Conservation (phyloP, 2,888 invertebrate genomes). For the Patella pellucida region DNA sequence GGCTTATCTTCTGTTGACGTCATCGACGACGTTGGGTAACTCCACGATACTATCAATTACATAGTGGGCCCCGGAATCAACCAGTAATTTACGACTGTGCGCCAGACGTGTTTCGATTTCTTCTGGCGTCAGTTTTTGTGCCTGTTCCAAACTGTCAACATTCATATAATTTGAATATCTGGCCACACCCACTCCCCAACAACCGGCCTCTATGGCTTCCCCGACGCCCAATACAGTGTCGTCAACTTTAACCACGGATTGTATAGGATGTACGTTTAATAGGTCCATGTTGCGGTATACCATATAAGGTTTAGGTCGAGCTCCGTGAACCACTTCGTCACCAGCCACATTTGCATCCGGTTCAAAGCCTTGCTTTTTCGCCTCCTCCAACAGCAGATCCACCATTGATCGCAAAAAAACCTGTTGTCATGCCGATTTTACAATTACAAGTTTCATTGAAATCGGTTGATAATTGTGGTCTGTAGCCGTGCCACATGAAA, state of each 20-base stretch:
- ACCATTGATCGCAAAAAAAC: constrained; percentile 67
- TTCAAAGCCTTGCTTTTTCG: constrained; percentile 65
- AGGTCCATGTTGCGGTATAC: constrained; percentile 70
- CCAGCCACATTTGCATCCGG: constrained; percentile 69
- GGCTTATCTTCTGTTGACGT: constrained; percentile 66
- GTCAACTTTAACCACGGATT: constrained; percentile 69
- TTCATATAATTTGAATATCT: constrained; percentile 71
- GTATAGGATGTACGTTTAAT: constrained; percentile 66
- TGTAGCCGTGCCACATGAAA: no score
- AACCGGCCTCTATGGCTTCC: constrained; percentile 70
- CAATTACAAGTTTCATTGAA: no score
- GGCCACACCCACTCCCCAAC: constrained; percentile 71
- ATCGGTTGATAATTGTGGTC: no score
- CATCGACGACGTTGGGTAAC: constrained; percentile 66
- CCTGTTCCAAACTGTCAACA: constrained; percentile 63
- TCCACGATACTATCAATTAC: constrained; percentile 69
- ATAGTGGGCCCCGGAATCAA: constrained; percentile 69
- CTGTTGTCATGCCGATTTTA: constrained; percentile 66
- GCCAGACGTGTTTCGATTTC: constrained; percentile 56
- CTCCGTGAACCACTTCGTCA: constrained; percentile 68
- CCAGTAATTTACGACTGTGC: constrained; percentile 58
- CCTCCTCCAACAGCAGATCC: constrained; percentile 60
- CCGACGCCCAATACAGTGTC: constrained; percentile 69
- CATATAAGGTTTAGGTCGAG: constrained; percentile 71
- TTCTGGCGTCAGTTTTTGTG: constrained; percentile 47